Evolutionary conservation across 1,140 invertebrate species (phyloP), one percentile per base, ranked within the genome.

Genomic region (Lepidurus arcticus): DNA sequence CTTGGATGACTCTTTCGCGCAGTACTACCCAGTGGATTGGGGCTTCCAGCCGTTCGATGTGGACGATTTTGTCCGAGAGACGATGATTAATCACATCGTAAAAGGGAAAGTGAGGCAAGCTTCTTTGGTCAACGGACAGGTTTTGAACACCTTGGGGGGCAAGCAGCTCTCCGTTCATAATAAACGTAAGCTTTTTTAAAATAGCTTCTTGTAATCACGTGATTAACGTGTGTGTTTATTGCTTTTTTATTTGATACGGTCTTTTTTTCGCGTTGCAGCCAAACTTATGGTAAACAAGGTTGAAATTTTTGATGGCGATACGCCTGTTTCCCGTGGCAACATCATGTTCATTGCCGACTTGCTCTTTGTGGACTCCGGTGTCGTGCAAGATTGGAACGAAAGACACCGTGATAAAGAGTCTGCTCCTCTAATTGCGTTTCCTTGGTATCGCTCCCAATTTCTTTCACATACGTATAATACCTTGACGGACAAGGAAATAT

Each of bases 11-110:
- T 89, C 89, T 75, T 90, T 90, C 82, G 89, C 90, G 81, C 83
- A 88, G 78, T 90, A 88, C 88, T 89, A 90, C 83, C 89, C 89
- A 53, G 90, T 90, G 79, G 89, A 90, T 83, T 90, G 89, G 89
- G 89, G 89, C 45, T 90, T 90, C 84, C 90, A 90, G 83, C 89
- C 89, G 6, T 90, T 90, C 82, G 88, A 88, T 80, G 89, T 90
- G 44, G 88, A 88, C 11, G 88, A 90, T 82, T 90, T 90, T 81
- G 89, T 89, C 9, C 88, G 89, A 81, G 86, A 85, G 78, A 85
- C 90, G 73, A 86, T 90, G 76, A 84, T 87, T 45, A 90, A 90
- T 83, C 89, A 90, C 81, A 89, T 90, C 82, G 84, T 90, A 21
- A 84, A 86, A 75, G 88, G 88, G 7, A 86, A 88, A 80, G 84